phyloP scores from a whole-genome alignment of 2,113 vertebrate genomes.

The Gymnogyps californianus region DNA sequence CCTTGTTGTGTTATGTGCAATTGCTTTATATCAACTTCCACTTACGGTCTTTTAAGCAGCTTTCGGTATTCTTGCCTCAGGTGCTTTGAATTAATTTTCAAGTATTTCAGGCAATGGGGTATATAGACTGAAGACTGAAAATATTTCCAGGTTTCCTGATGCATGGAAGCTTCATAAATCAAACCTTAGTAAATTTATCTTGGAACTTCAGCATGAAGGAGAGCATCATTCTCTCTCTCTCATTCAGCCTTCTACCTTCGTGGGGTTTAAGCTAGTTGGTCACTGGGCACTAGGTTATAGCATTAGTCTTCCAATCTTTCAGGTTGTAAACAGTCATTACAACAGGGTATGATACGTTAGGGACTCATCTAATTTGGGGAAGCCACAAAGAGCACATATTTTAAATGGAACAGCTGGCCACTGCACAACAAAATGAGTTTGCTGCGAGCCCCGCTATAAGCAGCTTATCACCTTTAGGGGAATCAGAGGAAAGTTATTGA shows the following conservation, averaged over 20 bases:
- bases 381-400: neutral
- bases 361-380: neutral
- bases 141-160: neutral
- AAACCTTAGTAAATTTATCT: neutral
- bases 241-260: neutral
- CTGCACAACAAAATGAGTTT: neutral
- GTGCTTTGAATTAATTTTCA: neutral
- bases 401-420: neutral
- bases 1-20: neutral
- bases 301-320: neutral
- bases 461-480: neutral
- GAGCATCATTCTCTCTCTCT: neutral
- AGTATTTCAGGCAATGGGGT: neutral
- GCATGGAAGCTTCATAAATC: neutral
- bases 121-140: neutral
- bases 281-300: neutral
- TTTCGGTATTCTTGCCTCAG: neutral
- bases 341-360: neutral
- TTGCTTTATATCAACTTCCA: neutral
- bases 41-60: neutral
- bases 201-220: neutral
- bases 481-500: neutral
- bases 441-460: neutral
- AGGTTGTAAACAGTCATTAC: neutral
- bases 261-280: neutral